Conservation (phyloP, 35 echinoderm and acorn worm species). For the Lytechinus pictus region DNA sequence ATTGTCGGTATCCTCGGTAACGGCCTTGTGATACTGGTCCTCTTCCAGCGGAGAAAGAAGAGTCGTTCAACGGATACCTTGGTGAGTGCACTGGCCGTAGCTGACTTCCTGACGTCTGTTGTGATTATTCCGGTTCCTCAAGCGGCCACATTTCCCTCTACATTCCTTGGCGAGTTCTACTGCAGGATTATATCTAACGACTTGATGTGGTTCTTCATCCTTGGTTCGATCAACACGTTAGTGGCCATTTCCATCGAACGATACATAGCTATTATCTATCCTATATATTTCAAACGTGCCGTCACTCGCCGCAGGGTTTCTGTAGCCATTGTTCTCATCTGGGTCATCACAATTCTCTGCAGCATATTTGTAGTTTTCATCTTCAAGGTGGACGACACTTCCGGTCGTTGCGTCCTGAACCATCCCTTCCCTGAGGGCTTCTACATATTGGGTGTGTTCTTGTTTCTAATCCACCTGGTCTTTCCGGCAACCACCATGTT, state of each 20-base stretch:
- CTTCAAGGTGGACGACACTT: background rate
- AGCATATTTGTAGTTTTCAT: background rate
- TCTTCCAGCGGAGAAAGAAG: background rate
- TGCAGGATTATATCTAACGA: slow-evolving; percentile 55
- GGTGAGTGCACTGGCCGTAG: slow-evolving; percentile 55
- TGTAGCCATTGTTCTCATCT: background rate
- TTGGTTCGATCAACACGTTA: slow-evolving; percentile 61
- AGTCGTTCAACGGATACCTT: slow-evolving; percentile 27
- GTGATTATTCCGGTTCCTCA: slow-evolving; percentile 54
- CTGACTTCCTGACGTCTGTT: slow-evolving; percentile 65
- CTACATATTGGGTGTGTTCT: slow-evolving; percentile 1
- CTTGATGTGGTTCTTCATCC: slow-evolving; percentile 70
- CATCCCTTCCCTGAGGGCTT: background rate
- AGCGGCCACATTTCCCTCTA: background rate
- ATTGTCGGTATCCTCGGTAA: background rate
- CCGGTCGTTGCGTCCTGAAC: background rate
- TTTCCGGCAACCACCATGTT: slow-evolving; percentile 63
- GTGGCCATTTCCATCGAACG: slow-evolving; percentile 64
- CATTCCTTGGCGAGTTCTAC: slow-evolving; percentile 50
- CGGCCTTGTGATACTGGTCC: background rate
- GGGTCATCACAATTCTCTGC: background rate
- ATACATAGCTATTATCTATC: slow-evolving; percentile 60
- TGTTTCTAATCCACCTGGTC: slow-evolving; percentile 54
- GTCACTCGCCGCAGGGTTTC: background rate
- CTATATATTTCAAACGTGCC: background rate